These are phyloP conservation scores for Hydrochoerus hydrochaeris DNA, from an alignment of 2,113 vertebrate genomes.

Conservation along the genomic window DNA sequence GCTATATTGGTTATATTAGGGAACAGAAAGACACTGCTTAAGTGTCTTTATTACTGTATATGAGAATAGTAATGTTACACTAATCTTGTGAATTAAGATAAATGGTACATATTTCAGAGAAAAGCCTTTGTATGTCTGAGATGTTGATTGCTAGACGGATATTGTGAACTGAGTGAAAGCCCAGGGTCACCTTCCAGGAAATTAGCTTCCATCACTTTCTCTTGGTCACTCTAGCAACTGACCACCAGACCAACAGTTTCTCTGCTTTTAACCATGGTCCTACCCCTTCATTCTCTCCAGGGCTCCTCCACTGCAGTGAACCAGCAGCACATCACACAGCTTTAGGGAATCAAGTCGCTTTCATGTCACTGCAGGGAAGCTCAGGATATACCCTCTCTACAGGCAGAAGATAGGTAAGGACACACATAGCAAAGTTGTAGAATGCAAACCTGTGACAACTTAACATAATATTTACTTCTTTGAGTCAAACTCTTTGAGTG, in stretches of 20 bases:
- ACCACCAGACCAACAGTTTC: not conserved
- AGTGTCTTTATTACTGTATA: not conserved
- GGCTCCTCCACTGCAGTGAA: not conserved
- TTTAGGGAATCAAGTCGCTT: not conserved
- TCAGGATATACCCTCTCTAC: not conserved
- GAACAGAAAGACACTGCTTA: not conserved
- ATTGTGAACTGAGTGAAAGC: not conserved
- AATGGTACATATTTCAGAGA: not conserved
- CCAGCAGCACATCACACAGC: not conserved
- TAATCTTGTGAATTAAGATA: conserved; percentile 24
- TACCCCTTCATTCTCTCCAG: not conserved
- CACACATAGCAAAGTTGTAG: not conserved
- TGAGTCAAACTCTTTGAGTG: not conserved
- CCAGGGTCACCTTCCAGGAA: not conserved
- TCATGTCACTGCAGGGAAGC: not conserved
- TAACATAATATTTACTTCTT: not conserved
- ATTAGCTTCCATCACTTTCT: not conserved
- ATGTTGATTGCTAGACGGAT: not conserved
- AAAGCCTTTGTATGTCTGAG: not conserved
- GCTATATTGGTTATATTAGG: not conserved
- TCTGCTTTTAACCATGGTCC: not conserved
- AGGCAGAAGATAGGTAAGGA: no score
- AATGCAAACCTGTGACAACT: not conserved
- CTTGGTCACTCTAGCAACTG: not conserved
- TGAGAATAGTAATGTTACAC: not conserved